These are phyloP conservation scores for Eupithecia tripunctaria DNA, from an alignment of 2,888 invertebrate genomes.

Conservation along the genomic window DNA sequence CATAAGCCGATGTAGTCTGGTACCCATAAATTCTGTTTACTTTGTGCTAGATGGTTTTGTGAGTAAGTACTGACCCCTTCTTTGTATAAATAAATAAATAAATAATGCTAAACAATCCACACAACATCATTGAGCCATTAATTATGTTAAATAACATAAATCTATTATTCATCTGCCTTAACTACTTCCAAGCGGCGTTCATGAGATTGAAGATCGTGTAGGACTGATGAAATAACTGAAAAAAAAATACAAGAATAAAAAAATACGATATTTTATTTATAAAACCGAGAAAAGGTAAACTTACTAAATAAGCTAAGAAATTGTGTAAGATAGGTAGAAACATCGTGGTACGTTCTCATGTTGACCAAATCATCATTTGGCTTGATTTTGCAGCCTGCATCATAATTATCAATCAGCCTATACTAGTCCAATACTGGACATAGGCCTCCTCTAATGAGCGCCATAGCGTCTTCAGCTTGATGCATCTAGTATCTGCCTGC, in stretches of 20 bases:
- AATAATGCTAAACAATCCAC: no score
- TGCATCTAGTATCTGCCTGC: no score
- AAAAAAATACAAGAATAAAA: constrained; percentile 2
- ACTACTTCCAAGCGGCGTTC: constrained; percentile 22
- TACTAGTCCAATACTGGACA: no score
- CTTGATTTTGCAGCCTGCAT: no score
- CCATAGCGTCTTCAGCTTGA: no score
- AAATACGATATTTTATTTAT: background rate
- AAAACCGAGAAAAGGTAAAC: background rate
- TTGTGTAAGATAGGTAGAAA: background rate
- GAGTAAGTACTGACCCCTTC: background rate
- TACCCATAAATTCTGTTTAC: background rate
- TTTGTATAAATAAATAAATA: no score
- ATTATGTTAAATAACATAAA: background rate
- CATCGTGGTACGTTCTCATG: background rate
- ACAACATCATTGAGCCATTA: no score
- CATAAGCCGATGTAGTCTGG: no score
- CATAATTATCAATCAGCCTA: no score
- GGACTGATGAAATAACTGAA: constrained; percentile 22
- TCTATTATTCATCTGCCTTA: background rate
- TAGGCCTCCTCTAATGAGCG: no score
- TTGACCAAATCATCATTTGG: background rate
- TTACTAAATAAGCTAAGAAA: background rate
- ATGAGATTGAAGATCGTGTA: constrained; percentile 27
- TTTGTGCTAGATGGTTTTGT: background rate